Evolutionary conservation across 2,888 invertebrate genomes (phyloP).

Genomic region (Latheticus oryzae): DNA sequence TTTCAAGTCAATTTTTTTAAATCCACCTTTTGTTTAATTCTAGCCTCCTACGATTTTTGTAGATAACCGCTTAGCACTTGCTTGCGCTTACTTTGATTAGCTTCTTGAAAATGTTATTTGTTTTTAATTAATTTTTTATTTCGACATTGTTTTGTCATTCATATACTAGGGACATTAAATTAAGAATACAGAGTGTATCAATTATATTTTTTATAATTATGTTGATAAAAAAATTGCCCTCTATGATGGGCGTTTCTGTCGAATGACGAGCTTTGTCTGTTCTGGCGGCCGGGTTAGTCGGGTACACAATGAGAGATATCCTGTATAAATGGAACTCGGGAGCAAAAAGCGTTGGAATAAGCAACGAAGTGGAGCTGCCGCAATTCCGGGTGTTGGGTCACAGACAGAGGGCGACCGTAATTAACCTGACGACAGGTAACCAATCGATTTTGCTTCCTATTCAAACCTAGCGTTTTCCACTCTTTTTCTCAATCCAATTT

Average conservation of each 20-base stretch:
- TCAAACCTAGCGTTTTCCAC: too few relatives aligned
- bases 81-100: conserved; percentile 54
- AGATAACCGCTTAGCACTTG: conserved; percentile 60
- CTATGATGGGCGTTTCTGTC: conserved; percentile 50
- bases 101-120: conserved; percentile 43
- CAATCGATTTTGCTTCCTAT: conserved; percentile 42
- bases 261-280: conserved; percentile 66
- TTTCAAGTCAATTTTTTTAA: too few relatives aligned
- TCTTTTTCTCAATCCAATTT: too few relatives aligned
- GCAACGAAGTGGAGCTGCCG: conserved; percentile 94
- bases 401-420: conserved; percentile 93
- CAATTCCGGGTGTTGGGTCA: conserved; percentile 97
- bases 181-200: too few relatives aligned
- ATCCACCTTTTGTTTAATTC: too few relatives aligned
- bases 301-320: conserved; percentile 98
- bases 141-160: conserved; percentile 29
- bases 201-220: too few relatives aligned
- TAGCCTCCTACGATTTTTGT: too few relatives aligned
- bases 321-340: conserved; percentile 97
- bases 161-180: too few relatives aligned
- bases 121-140: conserved; percentile 41
- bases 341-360: conserved; percentile 92
- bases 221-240: too few relatives aligned
- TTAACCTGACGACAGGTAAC: conserved; percentile 96
- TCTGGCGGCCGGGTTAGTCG: conserved; percentile 76